These are phyloP conservation scores for Cordilura impudica DNA, from an alignment of 2,888 invertebrate species.

Conservation along the genomic window DNA sequence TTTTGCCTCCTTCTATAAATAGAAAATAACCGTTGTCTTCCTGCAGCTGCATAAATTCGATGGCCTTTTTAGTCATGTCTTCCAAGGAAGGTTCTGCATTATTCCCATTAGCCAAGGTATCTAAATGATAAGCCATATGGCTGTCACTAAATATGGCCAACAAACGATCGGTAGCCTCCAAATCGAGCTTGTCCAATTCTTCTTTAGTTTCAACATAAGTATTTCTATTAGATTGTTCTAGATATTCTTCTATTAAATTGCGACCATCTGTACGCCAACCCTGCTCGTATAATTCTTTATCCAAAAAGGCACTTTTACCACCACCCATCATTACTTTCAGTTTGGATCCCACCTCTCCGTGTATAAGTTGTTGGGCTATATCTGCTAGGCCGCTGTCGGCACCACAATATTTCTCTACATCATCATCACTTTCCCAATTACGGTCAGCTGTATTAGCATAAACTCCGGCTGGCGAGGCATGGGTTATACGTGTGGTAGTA, in stretches of 20 bases:
- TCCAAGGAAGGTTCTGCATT: conserved; percentile 82
- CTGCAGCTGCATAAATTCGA: conserved; percentile 81
- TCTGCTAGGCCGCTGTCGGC: conserved; percentile 80
- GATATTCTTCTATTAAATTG: conserved; percentile 84
- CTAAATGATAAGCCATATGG: conserved; percentile 85
- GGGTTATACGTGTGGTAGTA: conserved; percentile 88
- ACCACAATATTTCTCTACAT: conserved; percentile 78
- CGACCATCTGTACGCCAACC: conserved; percentile 81
- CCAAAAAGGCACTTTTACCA: conserved; percentile 83
- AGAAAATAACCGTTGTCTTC: conserved; percentile 86
- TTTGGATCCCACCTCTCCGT: conserved; percentile 82
- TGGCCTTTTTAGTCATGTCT: conserved; percentile 88
- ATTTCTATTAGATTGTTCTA: conserved; percentile 77
- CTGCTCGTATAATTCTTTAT: conserved; percentile 78
- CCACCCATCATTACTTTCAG: conserved; percentile 89
- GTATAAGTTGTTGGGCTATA: conserved; percentile 84
- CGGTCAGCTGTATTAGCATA: conserved; percentile 80
- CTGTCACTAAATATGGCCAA: conserved; percentile 83
- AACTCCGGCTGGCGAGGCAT: conserved; percentile 86
- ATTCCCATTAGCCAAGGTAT: conserved; percentile 77
- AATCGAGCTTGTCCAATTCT: conserved; percentile 78
- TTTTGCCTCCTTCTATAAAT: conserved; percentile 84
- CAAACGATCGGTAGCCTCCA: conserved; percentile 79
- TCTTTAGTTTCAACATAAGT: conserved; percentile 79
- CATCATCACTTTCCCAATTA: conserved; percentile 84